A percentile compares a stretch with the other conserved stretches of the same genome.
These are phyloP conservation scores for Silurus meridionalis DNA, from an alignment of 2,113 vertebrate genomes.

Conservation along the genomic window DNA sequence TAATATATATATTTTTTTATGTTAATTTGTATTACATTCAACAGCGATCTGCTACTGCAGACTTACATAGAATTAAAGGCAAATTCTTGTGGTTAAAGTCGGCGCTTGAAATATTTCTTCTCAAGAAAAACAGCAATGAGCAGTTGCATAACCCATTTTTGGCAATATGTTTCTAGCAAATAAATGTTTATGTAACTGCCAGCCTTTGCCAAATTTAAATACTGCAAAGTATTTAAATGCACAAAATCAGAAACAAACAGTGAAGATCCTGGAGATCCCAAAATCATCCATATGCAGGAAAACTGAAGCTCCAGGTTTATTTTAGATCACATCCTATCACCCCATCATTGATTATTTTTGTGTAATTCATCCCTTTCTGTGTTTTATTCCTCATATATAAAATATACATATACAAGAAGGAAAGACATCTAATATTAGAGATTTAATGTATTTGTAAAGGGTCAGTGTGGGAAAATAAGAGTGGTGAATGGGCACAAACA, in stretches of 20 bases:
- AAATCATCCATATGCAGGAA: neutral
- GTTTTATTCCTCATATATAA: neutral
- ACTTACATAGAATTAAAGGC: neutral
- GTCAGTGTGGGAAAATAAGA: neutral
- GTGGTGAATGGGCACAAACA: neutral
- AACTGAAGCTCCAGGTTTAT: neutral
- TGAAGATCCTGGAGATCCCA: neutral
- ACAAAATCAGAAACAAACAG: neutral
- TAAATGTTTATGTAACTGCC: neutral
- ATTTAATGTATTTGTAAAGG: neutral
- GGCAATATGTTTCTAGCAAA: neutral
- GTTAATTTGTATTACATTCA: neutral
- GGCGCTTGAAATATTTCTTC: neutral
- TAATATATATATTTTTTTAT: neutral
- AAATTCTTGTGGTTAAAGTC: neutral
- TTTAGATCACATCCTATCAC: neutral
- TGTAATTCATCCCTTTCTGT: neutral
- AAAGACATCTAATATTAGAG: neutral
- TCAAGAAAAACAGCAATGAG: neutral
- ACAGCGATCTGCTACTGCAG: neutral
- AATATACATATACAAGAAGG: neutral
- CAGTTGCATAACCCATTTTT: neutral
- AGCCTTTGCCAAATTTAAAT: neutral
- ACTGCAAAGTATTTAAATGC: neutral
- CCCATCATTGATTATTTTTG: neutral